These are phyloP conservation scores for Psephotus haematonotus DNA, from an alignment of 2,113 vertebrate genomes.

Conservation along the genomic window DNA sequence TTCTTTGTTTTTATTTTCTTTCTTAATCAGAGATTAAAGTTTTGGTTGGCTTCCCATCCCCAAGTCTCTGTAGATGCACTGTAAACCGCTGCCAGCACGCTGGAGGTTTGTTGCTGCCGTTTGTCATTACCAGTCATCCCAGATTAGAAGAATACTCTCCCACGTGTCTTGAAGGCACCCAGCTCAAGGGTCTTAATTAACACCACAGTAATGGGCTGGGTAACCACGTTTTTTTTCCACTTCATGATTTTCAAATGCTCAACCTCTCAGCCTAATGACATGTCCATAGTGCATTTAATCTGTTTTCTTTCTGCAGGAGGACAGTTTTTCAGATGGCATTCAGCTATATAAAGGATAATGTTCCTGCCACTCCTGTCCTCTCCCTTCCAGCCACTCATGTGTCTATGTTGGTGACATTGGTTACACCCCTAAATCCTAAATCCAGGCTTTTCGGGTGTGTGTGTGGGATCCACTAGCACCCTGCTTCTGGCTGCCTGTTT, in stretches of 20 bases:
- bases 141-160: not conserved
- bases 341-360: not conserved
- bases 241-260: not conserved
- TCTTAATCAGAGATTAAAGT: constrained; percentile 5
- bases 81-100: not conserved
- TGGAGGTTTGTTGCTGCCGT: not conserved
- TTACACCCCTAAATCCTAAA: not conserved
- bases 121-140: not conserved
- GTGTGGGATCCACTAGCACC: no score
- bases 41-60: constrained; percentile 3
- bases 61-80: not conserved
- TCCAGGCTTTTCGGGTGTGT: not conserved
- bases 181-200: not conserved
- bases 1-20: constrained; percentile 36
- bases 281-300: not conserved
- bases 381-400: fast-evolving
- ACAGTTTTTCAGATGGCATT: not conserved
- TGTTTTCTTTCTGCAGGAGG: fast-evolving
- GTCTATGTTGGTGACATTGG: not conserved
- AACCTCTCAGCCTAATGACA: not conserved
- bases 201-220: not conserved
- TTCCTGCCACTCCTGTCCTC: not conserved
- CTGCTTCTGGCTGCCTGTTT: no score
- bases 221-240: not conserved
- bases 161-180: not conserved